Evolutionary conservation across 1,140 invertebrate species (phyloP), one percentile per base, ranked within the genome.

Genomic region (Hirudo medicinalis): DNA sequence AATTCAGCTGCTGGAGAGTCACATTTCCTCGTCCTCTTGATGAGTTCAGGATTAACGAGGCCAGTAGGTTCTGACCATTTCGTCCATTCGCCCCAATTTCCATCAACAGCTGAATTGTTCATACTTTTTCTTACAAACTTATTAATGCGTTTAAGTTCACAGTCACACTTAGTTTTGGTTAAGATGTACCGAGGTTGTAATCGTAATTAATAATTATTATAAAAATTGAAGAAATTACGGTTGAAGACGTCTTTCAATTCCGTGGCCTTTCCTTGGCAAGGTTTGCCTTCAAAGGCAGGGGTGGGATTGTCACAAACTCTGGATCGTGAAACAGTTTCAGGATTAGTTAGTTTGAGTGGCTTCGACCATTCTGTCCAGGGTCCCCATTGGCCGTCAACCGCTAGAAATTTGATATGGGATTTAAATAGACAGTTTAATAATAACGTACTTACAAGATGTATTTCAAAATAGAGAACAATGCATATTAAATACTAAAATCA

Each of bases 1-100:
- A 87, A 73, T 17, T 73, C 80, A 0, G 88, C 86, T 9, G 80
- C 77, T 0, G 88, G 87, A 77, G 86, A 86, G 72, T 89, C 86
- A 76, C 90, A 91, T 36, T 80, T 78, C 72, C 87, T 78, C 15
- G 79, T 82, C 32, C 86, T 80, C 13, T 74, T 75, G 55, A 74
- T 77, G 20, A 67, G 60, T 17, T 78, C 78, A 15, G 71, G 63
- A 3, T 78, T 78, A 70, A 74, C 75, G 13, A 71, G 71, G 60
- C 72, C 74, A 63, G 71, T 72, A 53, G 74, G 75, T 22, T 54
- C 57, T 67, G 72, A 74, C 76, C 76, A 77, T 32, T 72, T 55
- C n/a, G 69, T 67, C 76, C 76, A 77, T 19, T 68, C 54, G 27
- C 55, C 70, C 76, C 76, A 77, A 27, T 67, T 49, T 20, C 76